Evolutionary conservation across 2,113 vertebrate species (phyloP).

Genomic region (Phrynosoma blainvillii): DNA sequence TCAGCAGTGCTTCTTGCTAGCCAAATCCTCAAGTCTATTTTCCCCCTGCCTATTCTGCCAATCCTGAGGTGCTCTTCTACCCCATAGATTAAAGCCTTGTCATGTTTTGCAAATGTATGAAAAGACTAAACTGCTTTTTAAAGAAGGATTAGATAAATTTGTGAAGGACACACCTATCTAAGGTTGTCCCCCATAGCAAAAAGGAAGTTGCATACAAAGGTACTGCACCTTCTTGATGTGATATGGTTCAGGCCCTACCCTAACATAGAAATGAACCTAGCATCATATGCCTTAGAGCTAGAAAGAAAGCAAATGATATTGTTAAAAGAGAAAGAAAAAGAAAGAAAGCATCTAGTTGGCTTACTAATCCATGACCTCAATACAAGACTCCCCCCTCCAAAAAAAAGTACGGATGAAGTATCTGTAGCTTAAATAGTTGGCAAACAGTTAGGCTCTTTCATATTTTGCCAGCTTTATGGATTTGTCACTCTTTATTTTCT

Average conservation of each 20-base stretch:
- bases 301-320: conserved; percentile 7
- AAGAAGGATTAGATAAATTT: neutral
- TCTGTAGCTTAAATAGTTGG: conserved; percentile 43
- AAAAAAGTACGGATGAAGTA: conserved; percentile 24
- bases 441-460: conserved; percentile 56
- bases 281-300: neutral
- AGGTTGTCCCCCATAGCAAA: too few relatives aligned
- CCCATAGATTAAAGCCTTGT: neutral
- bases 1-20: neutral
- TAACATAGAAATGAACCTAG: neutral
- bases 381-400: conserved; percentile 24
- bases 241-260: too few relatives aligned
- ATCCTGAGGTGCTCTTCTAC: neutral
- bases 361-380: neutral
- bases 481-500: conserved; percentile 66
- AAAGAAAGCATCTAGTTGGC: neutral
- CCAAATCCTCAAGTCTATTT: neutral
- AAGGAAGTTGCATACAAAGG: neutral
- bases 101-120: neutral
- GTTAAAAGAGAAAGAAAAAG: neutral
- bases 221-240: neutral
- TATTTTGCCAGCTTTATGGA: conserved; percentile 61
- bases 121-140: neutral
- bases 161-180: too few relatives aligned
- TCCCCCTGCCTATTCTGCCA: neutral